A percentile compares a stretch with the other conserved stretches of the same genome.
Evolutionary conservation across 2,888 invertebrate species (phyloP).

Genomic region (Drosophila tripunctata): DNA sequence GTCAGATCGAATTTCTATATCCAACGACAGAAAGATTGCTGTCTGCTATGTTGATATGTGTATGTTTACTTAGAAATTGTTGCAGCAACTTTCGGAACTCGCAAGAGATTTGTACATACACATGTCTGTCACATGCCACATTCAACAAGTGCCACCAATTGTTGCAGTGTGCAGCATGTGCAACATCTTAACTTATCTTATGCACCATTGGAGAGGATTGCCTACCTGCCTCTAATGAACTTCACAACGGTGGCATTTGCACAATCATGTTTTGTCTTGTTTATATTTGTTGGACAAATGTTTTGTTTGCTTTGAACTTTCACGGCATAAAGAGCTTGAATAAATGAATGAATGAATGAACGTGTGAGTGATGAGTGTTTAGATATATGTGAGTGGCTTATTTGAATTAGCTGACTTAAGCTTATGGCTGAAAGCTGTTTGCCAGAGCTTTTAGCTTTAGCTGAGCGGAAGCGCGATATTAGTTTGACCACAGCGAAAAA

Average conservation of each 20-base stretch:
- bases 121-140: constrained; percentile 12
- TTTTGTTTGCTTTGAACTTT: constrained; percentile 63
- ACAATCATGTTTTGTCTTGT: constrained; percentile 17
- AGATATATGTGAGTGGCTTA: constrained; percentile 18
- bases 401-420: constrained; percentile 6
- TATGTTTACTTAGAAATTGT: neutral
- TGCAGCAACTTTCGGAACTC: constrained; percentile 16
- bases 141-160: constrained; percentile 18
- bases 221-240: constrained; percentile 17
- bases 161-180: constrained; percentile 6
- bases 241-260: constrained; percentile 12
- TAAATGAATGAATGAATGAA: constrained; percentile 26
- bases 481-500: neutral
- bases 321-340: constrained; percentile 42
- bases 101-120: neutral
- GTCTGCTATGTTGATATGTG: neutral
- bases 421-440: constrained; percentile 18
- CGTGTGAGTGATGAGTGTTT: constrained; percentile 28
- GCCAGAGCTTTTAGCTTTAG: constrained; percentile 5
- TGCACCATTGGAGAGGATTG: constrained; percentile 15
- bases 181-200: constrained; percentile 28
- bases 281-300: constrained; percentile 48
- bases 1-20: too few species aligned
- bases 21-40: too few species aligned
- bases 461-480: constrained; percentile 6